phyloP scores from a whole-genome alignment of 2,797 vertebrate species.

The Ara ararauna region DNA sequence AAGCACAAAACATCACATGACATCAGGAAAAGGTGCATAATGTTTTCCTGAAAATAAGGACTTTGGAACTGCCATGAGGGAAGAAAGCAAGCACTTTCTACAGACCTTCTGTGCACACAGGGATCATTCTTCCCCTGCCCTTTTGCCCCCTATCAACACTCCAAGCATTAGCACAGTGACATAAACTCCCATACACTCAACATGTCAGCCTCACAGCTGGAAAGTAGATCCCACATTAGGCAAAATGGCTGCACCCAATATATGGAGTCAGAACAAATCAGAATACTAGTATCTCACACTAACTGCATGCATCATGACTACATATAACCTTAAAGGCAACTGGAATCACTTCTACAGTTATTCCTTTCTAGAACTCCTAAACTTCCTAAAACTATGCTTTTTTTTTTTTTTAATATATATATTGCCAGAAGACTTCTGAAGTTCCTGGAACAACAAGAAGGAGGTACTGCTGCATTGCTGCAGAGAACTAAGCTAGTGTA shows the following conservation, averaged over 20 bases:
- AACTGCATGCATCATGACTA: neutral
- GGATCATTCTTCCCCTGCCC: neutral
- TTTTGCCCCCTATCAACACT: neutral
- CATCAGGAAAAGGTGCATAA: neutral
- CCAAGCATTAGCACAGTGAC: neutral
- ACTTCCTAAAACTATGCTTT: neutral
- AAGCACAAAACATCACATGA: neutral
- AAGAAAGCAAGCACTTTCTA: neutral
- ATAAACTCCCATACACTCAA: neutral
- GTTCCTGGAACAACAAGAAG: conserved; percentile 61
- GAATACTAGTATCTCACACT: neutral
- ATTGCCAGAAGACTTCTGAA: conserved; percentile 33
- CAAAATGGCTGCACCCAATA: neutral
- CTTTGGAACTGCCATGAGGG: neutral
- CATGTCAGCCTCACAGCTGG: neutral
- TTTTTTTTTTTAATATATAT: neutral
- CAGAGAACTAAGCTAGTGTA: conserved; percentile 37
- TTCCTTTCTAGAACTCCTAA: neutral
- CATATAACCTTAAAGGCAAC: neutral
- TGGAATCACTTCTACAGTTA: neutral
- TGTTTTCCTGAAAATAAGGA: neutral
- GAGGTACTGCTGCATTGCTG: conserved; percentile 46
- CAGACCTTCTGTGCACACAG: neutral
- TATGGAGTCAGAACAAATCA: neutral
- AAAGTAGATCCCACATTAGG: neutral